These are phyloP conservation scores for Hirudinaria manillensis DNA, from an alignment of 2,888 invertebrate species.

Conservation along the genomic window DNA sequence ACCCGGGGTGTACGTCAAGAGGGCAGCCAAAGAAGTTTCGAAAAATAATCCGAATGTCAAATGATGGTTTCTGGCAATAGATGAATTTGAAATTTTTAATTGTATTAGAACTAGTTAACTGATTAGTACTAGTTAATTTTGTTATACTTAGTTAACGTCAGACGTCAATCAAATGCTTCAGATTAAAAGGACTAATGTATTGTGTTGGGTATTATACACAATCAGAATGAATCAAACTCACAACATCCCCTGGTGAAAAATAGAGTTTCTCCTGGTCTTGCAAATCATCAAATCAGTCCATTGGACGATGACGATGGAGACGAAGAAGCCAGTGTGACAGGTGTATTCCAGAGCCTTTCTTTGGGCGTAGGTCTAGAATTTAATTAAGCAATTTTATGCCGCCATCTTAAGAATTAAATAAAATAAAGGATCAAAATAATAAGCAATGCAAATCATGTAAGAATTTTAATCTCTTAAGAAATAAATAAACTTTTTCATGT, in stretches of 20 bases:
- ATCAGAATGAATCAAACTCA: constrained; percentile 33
- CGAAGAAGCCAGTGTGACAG: constrained; percentile 44
- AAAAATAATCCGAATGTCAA: constrained; percentile 55
- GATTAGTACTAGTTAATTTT: too few relatives aligned
- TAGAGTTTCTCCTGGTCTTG: constrained; percentile 44
- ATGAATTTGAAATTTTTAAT: not conserved
- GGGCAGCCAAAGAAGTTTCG: constrained; percentile 54
- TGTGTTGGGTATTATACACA: not conserved
- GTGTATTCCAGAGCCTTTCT: constrained; percentile 44
- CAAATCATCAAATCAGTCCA: constrained; percentile 44
- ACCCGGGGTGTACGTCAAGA: constrained; percentile 54
- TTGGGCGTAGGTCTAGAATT: constrained; percentile 53
- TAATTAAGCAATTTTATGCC: not conserved
- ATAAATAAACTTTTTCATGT: too few relatives aligned
- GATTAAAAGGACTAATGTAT: too few relatives aligned
- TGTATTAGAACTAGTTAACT: not conserved
- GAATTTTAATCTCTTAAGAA: not conserved
- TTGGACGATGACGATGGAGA: constrained; percentile 44
- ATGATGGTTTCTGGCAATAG: constrained; percentile 50
- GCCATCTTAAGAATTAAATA: too few relatives aligned
- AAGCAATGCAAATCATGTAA: not conserved
- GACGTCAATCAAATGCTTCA: too few relatives aligned
- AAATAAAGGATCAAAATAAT: not conserved
- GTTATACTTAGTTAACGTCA: too few relatives aligned
- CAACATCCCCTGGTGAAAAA: constrained; percentile 44